Base-by-base conservation (phyloP, 2,888 invertebrate genomes). In the Colostygia pectinataria region DNA sequence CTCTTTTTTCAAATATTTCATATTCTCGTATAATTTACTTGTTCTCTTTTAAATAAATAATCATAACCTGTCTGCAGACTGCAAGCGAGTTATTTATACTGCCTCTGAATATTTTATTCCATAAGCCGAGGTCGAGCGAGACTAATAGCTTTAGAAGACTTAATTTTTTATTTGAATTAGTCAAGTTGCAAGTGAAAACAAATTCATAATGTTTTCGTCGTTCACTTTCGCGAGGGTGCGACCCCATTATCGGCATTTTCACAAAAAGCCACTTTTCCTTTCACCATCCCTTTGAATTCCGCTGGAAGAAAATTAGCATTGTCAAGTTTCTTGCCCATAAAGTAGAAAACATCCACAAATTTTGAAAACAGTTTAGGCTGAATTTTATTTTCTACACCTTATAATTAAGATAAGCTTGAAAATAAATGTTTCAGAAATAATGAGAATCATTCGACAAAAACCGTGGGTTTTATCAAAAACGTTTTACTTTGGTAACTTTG, bases 181-280 rank as follows among this genome's bases (percentile, higher is more conserved):
- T 25, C n/a, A 25, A 34, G 12, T 34, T 12, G 5, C 10, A 23
- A 10, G 5, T 34, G 23, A 24, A 9, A 10, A 20, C 10, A 23
- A 23, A 12, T 8, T 12, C 10, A 13, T 23, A 27, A 2, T 27
- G 4, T 10, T 27, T 27, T 27, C 10, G 9, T 4, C 27, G 10
- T 27, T 10, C 9, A 10, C n/a, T 25, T 3, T 3, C 45, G 51
- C 28, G 29, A n/a, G n/a, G n/a, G n/a, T 37, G 37, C 23, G 37
- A 15, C 24, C 50, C 61, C 58, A 65, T 70, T 73, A 65, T 47
- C 40, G 38, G 37, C 51, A 66, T 66, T 70, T 70, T 61, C 65
- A 59, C 50, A 37, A 62, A 64, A 48, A 5, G 6, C 57, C 50
- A 20, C 33, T 45, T 41, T 31, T 46, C 51, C 32, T 12, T 34